phyloP scores from a whole-genome alignment of 1,140 invertebrate species.

The Trichoplusia ni region DNA sequence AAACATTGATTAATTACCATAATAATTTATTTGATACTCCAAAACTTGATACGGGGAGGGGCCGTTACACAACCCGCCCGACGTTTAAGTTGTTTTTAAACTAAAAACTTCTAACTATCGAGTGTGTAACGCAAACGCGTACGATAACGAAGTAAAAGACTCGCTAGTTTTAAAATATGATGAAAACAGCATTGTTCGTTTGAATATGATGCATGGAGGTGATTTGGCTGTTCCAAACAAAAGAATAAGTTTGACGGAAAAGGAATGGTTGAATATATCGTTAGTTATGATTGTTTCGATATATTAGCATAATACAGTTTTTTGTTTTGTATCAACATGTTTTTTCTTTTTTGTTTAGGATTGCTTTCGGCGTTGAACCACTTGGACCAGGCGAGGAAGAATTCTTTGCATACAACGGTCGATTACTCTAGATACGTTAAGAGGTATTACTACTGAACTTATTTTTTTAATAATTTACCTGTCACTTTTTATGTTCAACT shows the following conservation, averaged over 20 bases:
- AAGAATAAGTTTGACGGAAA: conserved; percentile 76
- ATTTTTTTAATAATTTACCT: conserved; percentile 20
- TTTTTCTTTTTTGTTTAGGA: conserved; percentile 69
- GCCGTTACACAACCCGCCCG: conserved; percentile 63
- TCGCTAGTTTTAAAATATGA: conserved; percentile 71
- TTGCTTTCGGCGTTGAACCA: conserved; percentile 81
- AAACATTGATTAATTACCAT: conserved; percentile 82
- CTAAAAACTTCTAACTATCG: conserved; percentile 62
- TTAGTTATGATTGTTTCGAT: conserved; percentile 66
- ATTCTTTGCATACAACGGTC: conserved; percentile 77
- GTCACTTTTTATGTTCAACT: conserved; percentile 26
- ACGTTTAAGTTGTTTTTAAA: conserved; percentile 72
- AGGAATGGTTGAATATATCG: conserved; percentile 68
- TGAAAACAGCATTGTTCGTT: conserved; percentile 77
- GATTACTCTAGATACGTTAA: conserved; percentile 93
- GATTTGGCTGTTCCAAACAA: conserved; percentile 79
- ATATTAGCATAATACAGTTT: conserved; percentile 70
- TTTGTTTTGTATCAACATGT: conserved; percentile 52
- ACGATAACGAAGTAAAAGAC: conserved; percentile 51
- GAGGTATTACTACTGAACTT: conserved; percentile 78
- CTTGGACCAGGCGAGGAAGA: conserved; percentile 78
- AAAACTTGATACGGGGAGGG: conserved; percentile 79
- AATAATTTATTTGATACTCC: conserved; percentile 82
- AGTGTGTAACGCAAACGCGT: conserved; percentile 56
- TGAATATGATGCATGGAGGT: conserved; percentile 77